These are phyloP conservation scores for Mobula birostris DNA, from an alignment of 2,113 vertebrate genomes.

Conservation along the genomic window DNA sequence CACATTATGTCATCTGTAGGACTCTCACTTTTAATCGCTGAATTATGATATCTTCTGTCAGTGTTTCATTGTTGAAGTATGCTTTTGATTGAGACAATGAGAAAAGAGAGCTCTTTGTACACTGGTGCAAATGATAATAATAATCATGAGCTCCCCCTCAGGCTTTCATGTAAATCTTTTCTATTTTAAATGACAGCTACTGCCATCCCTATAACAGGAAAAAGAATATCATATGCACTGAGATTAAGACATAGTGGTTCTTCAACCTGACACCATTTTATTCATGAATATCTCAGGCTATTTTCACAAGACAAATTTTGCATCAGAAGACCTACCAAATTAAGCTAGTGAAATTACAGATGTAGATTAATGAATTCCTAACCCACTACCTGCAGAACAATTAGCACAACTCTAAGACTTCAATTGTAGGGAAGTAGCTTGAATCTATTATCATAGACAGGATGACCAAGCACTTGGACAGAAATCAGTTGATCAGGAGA, in stretches of 20 bases:
- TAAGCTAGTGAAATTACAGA: not conserved
- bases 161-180: slow-evolving; percentile 28
- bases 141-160: slow-evolving; percentile 20
- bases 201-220: not conserved
- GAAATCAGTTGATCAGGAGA: not conserved
- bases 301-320: not conserved
- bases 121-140: slow-evolving; percentile 29
- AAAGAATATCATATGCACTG: slow-evolving; percentile 20
- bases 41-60: slow-evolving; percentile 7
- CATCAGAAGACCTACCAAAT: not conserved
- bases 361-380: not conserved
- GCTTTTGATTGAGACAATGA: not conserved
- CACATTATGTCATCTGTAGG: not conserved
- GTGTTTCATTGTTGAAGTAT: not conserved
- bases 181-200: slow-evolving; percentile 6
- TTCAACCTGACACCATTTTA: not conserved
- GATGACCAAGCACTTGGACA: not conserved
- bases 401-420: not conserved
- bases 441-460: not conserved
- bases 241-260: not conserved
- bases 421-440: not conserved
- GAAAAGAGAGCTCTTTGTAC: slow-evolving; percentile 27
- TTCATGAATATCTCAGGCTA: not conserved
- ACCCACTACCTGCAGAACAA: not conserved
- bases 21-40: slow-evolving; percentile 2